Conservation (phyloP, 2,113 vertebrate genomes). For the Mobula hypostoma region DNA sequence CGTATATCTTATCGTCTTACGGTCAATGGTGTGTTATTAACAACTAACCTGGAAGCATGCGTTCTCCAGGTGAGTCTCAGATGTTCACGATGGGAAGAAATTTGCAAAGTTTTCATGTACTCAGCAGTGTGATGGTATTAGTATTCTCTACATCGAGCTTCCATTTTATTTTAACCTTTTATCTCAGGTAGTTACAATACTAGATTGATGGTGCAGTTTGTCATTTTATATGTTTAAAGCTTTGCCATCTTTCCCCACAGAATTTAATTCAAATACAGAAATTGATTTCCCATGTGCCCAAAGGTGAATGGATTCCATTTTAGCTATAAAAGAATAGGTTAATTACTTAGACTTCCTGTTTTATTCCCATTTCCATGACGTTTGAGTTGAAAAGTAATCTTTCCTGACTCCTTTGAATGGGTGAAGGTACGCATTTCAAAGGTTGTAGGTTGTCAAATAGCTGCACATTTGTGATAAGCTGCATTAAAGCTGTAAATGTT, state of each 20-base stretch:
- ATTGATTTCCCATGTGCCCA: constrained; percentile 26
- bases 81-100: neutral
- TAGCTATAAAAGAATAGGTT: constrained; percentile 16
- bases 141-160: neutral
- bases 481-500: neutral
- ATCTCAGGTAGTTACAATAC: neutral
- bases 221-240: constrained; percentile 16
- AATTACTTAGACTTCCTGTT: constrained; percentile 21
- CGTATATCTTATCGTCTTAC: no score
- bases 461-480: no score
- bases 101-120: neutral
- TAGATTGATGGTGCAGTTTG: neutral
- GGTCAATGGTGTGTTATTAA: neutral
- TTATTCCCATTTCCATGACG: constrained; percentile 12
- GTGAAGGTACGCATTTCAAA: neutral
- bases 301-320: constrained; percentile 5
- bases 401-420: constrained; percentile 8
- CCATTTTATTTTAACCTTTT: constrained; percentile 26
- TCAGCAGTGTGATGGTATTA: neutral
- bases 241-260: neutral
- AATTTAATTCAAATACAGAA: constrained; percentile 13
- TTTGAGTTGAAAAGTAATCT: constrained; percentile 2
- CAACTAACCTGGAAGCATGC: neutral
- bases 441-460: neutral
- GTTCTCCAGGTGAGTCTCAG: neutral